Conservation (phyloP, 2,113 vertebrate species). For the Lepus americanus region DNA sequence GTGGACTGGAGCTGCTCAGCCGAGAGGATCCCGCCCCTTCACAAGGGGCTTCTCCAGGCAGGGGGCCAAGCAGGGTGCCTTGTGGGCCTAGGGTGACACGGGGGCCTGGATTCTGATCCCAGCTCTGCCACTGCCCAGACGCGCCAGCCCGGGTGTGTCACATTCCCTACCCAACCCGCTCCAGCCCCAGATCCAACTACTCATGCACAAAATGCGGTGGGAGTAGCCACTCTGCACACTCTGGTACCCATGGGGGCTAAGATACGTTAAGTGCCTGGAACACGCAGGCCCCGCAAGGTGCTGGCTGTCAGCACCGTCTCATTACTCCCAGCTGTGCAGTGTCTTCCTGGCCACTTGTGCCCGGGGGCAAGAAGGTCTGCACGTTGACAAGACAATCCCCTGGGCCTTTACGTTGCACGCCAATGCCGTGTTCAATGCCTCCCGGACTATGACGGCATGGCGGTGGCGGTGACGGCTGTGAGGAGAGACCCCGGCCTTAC, state of each 20-base stretch:
- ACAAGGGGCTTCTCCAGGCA: neutral
- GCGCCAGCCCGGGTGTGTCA: neutral
- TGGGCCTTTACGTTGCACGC: too few species aligned
- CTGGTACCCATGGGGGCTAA: neutral
- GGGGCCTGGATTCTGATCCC: neutral
- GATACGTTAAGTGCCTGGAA: neutral
- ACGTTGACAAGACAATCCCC: neutral
- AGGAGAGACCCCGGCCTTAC: conserved; percentile 70
- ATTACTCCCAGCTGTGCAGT: conserved; percentile 3
- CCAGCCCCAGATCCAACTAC: neutral
- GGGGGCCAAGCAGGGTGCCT: neutral
- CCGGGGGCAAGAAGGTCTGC: neutral
- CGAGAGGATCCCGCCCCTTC: neutral
- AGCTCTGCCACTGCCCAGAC: neutral
- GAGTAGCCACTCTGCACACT: neutral
- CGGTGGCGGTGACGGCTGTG: neutral
- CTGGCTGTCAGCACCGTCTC: neutral
- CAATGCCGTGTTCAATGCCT: neutral
- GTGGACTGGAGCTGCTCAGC: neutral
- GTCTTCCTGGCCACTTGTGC: neutral
- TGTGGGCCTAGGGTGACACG: neutral
- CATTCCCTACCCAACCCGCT: neutral
- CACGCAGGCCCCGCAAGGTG: neutral
- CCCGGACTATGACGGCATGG: neutral
- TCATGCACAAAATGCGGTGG: neutral